Conservation (phyloP, 2,113 vertebrate species). For the Aldabrachelys gigantea region DNA sequence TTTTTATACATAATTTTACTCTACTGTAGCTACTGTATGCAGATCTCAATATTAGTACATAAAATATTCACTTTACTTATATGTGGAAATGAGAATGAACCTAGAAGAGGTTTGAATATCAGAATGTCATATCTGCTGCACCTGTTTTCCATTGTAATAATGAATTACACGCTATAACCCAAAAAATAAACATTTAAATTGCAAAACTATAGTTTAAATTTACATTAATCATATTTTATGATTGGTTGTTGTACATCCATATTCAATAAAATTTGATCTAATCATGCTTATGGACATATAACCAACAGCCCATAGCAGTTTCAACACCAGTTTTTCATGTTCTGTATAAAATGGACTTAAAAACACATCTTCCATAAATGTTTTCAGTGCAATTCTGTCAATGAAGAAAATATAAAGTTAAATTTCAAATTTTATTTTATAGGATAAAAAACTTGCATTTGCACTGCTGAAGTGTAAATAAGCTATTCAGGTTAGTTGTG, state of each 20-base stretch:
- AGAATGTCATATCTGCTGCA: conserved; percentile 73
- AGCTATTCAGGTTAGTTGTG: conserved; percentile 38
- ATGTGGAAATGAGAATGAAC: conserved; percentile 69
- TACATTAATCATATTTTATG: conserved; percentile 69
- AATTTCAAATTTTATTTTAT: conserved; percentile 68
- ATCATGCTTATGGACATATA: conserved; percentile 78
- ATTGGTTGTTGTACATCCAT: conserved; percentile 68
- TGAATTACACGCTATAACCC: conserved; percentile 71
- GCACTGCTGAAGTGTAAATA: conserved; percentile 68
- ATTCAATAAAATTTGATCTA: conserved; percentile 69
- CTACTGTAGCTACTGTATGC: conserved; percentile 74
- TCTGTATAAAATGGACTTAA: conserved; percentile 81
- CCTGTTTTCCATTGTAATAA: conserved; percentile 78
- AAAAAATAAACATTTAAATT: conserved; percentile 74
- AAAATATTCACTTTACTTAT: conserved; percentile 75
- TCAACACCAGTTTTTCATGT: conserved; percentile 67
- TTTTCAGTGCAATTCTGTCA: conserved; percentile 79
- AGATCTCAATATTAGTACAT: conserved; percentile 78
- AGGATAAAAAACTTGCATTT: conserved; percentile 69
- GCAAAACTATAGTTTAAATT: conserved; percentile 75
- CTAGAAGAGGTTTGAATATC: conserved; percentile 66
- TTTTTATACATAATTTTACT: conserved; percentile 73
- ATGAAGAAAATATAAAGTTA: conserved; percentile 81
- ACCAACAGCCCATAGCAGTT: conserved; percentile 70
- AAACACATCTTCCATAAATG: conserved; percentile 78